Percentiles rank a stretch among this genome's conserved stretches.
Conservation (phyloP, 2,888 invertebrate species). For the Deroplatys truncata region DNA sequence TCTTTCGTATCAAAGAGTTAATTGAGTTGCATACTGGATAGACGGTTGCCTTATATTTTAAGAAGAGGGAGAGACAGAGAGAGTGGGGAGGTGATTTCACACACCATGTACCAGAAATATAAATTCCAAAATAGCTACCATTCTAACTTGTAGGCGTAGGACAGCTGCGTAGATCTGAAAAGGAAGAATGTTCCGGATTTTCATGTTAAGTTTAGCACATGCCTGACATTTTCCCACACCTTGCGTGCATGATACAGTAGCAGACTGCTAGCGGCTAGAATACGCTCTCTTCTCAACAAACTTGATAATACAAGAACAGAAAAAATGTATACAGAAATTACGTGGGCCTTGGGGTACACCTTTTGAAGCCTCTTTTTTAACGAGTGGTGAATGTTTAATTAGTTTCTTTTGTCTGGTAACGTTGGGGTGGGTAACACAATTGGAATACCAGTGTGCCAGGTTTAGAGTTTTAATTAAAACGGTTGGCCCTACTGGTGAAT, state of each 20-base stretch:
- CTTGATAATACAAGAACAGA: not conserved
- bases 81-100: too few species aligned
- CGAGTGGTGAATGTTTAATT: not conserved
- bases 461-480: not conserved
- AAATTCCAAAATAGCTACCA: too few species aligned
- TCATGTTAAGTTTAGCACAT: not conserved
- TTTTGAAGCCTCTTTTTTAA: not conserved
- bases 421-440: not conserved
- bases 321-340: not conserved
- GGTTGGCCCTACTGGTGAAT: not conserved
- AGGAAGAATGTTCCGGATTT: too few species aligned
- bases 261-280: not conserved
- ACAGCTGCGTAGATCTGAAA: too few species aligned
- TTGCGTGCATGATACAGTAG: not conserved
- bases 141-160: too few species aligned
- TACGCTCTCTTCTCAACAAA: not conserved
- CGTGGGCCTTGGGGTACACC: not conserved
- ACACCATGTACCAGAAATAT: too few species aligned
- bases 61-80: too few species aligned
- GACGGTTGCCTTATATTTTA: too few species aligned
- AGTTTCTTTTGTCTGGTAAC: not conserved
- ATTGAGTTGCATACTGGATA: too few species aligned
- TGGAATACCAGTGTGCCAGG: not conserved
- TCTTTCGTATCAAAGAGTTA: too few species aligned
- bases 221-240: not conserved